Conservation (phyloP, 2,113 vertebrate species). For the Drymodes brunneopygia region DNA sequence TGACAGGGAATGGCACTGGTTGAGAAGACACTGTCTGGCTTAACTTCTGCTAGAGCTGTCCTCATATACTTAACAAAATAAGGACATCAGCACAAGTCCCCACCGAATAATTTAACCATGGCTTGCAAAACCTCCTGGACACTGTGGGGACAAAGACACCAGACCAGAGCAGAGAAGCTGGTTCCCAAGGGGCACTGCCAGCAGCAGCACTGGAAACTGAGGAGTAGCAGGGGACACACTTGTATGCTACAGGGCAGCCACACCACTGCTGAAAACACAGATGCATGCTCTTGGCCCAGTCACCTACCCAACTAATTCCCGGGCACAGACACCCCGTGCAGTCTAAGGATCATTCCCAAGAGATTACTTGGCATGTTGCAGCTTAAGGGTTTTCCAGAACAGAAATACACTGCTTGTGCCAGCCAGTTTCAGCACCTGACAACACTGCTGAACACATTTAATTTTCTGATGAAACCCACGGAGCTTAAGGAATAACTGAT, state of each 20-base stretch:
- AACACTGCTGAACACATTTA: neutral
- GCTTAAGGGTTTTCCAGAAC: neutral
- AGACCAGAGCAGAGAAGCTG: neutral
- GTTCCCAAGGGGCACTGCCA: neutral
- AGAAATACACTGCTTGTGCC: neutral
- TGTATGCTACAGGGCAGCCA: accelerated
- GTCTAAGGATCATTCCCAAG: neutral
- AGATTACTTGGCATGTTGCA: neutral
- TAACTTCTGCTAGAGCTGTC: neutral
- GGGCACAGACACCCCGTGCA: neutral
- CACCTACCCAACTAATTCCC: neutral
- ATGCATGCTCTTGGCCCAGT: no score
- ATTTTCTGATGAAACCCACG: neutral
- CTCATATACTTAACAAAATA: accelerated
- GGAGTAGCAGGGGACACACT: neutral
- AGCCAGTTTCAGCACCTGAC: neutral
- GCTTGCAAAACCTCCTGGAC: neutral
- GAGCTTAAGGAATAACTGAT: neutral
- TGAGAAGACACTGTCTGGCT: neutral
- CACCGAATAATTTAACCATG: neutral
- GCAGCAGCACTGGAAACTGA: neutral
- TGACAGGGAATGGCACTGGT: neutral
- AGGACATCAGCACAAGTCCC: neutral
- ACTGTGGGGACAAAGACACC: neutral
- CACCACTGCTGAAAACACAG: neutral